Percentiles rank a stretch among this genome's conserved stretches.
Evolutionary conservation across 2,888 invertebrate genomes (phyloP).

Genomic region (Dicyrtomina minuta): DNA sequence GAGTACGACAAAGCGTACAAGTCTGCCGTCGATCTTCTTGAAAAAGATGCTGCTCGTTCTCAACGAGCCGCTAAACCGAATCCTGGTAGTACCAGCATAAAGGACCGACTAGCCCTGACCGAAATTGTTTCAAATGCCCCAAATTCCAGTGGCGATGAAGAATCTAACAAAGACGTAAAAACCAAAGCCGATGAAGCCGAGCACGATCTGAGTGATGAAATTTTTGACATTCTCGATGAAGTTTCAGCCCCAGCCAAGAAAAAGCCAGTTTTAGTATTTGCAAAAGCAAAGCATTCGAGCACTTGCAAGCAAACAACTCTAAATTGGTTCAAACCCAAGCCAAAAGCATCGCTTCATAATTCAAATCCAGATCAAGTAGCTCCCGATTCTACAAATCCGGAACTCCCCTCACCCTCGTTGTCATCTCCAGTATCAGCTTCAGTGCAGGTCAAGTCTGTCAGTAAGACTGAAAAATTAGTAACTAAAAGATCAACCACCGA

Average conservation of each 20-base stretch:
- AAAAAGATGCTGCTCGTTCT: constrained; percentile 3
- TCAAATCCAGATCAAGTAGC: no score
- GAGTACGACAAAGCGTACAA: constrained; percentile 23
- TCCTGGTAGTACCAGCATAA: not conserved
- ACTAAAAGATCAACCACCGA: constrained; percentile 3
- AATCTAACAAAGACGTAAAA: not conserved
- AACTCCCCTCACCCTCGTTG: no score
- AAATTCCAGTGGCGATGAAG: not conserved
- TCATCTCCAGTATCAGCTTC: no score
- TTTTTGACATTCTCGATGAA: constrained; percentile 17
- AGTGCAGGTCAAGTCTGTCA: no score
- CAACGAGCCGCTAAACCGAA: not conserved
- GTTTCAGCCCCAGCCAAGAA: not conserved
- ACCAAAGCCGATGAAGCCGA: not conserved
- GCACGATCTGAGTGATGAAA: constrained; percentile 11
- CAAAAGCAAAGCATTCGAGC: not conserved
- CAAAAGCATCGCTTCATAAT: no score
- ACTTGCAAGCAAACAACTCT: not conserved
- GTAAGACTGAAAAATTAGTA: not conserved
- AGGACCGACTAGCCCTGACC: constrained; percentile 36
- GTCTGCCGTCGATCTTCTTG: constrained; percentile 6
- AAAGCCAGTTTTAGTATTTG: not conserved
- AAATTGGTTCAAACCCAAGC: not conserved
- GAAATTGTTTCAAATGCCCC: constrained; percentile 40
- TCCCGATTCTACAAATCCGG: no score